These are phyloP conservation scores for Carabus problematicus DNA, from an alignment of 2,888 invertebrate species.

Conservation along the genomic window DNA sequence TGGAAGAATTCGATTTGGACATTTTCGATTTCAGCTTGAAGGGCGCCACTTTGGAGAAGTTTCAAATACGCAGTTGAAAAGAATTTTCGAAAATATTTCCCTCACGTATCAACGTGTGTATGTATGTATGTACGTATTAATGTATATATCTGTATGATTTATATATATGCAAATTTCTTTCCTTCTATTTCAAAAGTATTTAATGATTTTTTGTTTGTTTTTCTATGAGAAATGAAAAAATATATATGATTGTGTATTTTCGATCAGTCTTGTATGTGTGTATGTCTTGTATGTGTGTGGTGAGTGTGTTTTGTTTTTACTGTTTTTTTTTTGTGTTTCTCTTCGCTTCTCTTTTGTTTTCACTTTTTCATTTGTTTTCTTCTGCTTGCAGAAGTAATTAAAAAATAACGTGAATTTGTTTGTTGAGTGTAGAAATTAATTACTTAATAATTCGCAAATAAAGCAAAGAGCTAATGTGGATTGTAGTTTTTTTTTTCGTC, in stretches of 20 bases:
- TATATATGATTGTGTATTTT: conserved; percentile 6
- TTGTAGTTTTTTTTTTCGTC: no score
- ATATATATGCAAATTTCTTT: no score
- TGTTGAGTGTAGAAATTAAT: conserved; percentile 24
- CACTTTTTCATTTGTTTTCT: background rate
- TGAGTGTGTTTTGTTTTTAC: conserved; percentile 9
- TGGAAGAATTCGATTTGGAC: conserved; percentile 59
- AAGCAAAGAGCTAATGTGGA: no score
- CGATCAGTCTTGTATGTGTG: conserved; percentile 24
- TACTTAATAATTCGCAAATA: no score
- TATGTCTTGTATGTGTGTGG: background rate
- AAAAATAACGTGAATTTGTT: conserved; percentile 2
- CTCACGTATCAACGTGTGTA: background rate
- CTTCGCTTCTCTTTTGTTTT: no score
- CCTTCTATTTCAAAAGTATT: no score
- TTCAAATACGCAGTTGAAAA: background rate
- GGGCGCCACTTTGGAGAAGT: conserved; percentile 56
- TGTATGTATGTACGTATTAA: no score
- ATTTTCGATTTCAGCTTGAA: conserved; percentile 59
- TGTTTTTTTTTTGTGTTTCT: conserved; percentile 6
- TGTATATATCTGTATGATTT: no score
- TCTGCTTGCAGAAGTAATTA: background rate
- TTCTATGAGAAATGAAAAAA: conserved; percentile 9
- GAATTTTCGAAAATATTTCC: background rate
- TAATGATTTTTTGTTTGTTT: background rate